Base-by-base conservation (phyloP, 2,888 invertebrate species). In the Hermaeophaga mercurialis region DNA sequence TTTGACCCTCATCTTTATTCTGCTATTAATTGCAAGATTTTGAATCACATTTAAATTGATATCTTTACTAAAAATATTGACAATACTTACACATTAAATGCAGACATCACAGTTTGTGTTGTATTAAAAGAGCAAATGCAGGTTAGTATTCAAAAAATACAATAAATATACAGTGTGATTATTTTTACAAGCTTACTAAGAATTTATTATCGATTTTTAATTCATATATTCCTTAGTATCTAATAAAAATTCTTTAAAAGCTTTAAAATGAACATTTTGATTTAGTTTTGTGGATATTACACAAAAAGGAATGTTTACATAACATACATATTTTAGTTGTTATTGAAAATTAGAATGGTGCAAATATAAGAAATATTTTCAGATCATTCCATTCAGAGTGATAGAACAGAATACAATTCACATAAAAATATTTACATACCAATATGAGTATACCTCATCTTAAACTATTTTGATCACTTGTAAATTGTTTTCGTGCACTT, bases 31-130 rank as follows among this genome's bases (percentile, higher is more conserved):
- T 22, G 22, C n/a, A n/a, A n/a, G n/a, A n/a, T n/a, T n/a, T n/a
- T n/a, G n/a, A n/a, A n/a, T n/a, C n/a, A n/a, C n/a, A n/a, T 22
- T 22, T 22, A 22, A 22, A 22, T 22, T 22, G 22, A 22, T 22
- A 6, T 5, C n/a, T 31, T 12, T n/a, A 11, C 26, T 26, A 48
- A 24, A 49, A 24, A 52, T 39, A 43, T 24, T 9, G 14, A 8
- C 8, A 36, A 54, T 62, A 62, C 61, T 62, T 62, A 62, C 59
- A 15, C 15, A 33, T 22, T 12, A n/a, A n/a, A 11, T 3, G n/a
- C 18, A n/a, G 24, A 39, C 38, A 36, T 24, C 34, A 38, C 39
- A 22, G 34, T 12, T 18, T 38, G 9, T 26, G 39, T 46, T 18
- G 19, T 44, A 39, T 50, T 59, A 56, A 44, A 55, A 59, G 48